Conservation (phyloP, 2,797 vertebrate species). For the Ibycter americanus region DNA sequence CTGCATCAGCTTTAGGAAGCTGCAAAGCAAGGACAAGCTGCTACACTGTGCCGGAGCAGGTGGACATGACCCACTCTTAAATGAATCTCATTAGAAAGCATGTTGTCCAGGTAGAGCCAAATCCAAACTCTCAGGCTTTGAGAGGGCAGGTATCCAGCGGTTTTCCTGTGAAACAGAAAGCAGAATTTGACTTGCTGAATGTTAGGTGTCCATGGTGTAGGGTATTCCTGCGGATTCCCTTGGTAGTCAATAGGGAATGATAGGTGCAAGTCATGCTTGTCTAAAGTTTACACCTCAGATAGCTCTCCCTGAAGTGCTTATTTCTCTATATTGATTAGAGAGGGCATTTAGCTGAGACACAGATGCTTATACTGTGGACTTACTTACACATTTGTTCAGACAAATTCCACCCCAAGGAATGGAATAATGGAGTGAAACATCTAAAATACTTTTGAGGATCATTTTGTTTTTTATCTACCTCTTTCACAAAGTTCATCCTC, state of each 20-base stretch:
- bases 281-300: not conserved
- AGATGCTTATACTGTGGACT: not conserved
- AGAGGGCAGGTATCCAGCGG: not conserved
- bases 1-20: not conserved
- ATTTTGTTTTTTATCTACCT: not conserved
- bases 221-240: not conserved
- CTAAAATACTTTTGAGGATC: not conserved
- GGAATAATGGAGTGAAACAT: not conserved
- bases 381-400: not conserved
- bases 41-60: not conserved
- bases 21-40: not conserved
- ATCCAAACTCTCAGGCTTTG: not conserved
- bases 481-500: not conserved
- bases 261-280: not conserved
- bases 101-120: not conserved
- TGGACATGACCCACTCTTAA: not conserved
- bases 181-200: not conserved
- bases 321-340: not conserved
- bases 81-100: fast-evolving
- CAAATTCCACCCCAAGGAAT: not conserved
- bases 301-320: not conserved
- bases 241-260: not conserved
- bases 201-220: not conserved
- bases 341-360: not conserved
- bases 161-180: not conserved